phyloP scores from a whole-genome alignment of 2,797 vertebrate species.

The Sphenopsis melanotis region DNA sequence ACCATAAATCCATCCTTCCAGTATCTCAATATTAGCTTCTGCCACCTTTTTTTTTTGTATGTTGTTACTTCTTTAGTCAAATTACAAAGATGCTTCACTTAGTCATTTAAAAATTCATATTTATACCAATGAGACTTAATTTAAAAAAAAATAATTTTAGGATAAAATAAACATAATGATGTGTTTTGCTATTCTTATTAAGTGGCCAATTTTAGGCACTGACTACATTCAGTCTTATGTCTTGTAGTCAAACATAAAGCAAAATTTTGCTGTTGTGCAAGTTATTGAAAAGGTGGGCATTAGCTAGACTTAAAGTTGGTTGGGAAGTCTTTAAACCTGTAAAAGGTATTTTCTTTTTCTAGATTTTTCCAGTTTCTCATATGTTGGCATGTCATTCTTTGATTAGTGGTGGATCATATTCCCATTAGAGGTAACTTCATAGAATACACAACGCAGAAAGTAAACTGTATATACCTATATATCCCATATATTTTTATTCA shows the following conservation, averaged over 20 bases:
- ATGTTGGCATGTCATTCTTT: background rate
- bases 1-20: background rate
- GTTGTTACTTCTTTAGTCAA: background rate
- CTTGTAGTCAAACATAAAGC: background rate
- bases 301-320: background rate
- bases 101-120: background rate
- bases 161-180: background rate
- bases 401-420: background rate
- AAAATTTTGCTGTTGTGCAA: background rate
- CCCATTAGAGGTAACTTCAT: background rate
- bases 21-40: background rate
- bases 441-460: background rate
- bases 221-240: background rate
- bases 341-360: background rate
- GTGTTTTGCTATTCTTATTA: background rate
- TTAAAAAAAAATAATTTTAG: background rate
- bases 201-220: background rate
- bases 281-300: background rate
- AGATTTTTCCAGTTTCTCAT: background rate
- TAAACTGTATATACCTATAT: background rate
- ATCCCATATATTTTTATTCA: background rate
- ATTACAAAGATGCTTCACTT: background rate
- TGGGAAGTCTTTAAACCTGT: background rate
- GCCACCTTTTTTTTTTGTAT: background rate
- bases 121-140: background rate